Base-by-base conservation (phyloP, 2,113 vertebrate genomes). In the Zingel zingel region DNA sequence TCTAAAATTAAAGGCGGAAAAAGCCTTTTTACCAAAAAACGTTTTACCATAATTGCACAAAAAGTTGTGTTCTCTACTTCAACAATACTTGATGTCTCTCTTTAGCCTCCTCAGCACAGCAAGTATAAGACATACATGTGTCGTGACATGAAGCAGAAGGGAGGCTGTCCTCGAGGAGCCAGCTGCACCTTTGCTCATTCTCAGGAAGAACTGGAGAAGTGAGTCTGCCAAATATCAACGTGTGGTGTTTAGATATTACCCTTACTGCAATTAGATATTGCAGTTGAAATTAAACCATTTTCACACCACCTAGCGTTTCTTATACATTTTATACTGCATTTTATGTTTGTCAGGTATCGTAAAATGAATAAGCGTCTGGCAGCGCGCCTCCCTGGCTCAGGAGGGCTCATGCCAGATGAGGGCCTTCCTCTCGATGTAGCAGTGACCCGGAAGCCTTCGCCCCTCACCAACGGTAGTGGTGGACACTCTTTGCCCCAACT, bases 61-160 rank as follows among this genome's bases (percentile, higher is more conserved):
- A 51, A 39, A 6, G 4, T 14, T 10, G 27, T 9, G 5, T 48
- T 36, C 4, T 15, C 5, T 30, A 3, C 47, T 33, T 59, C 2
- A 65, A 25, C 77, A 72, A 64, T 25, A 14, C 27, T 9, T 21
- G 0, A 6, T 1, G 61, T 27, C 85, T 86, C 27, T 88, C 53
- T 84, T 18, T 88, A 99, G 98, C 98, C 97, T 86, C 97, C 97
- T 70, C 98, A 99, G 93, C 98, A 99, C 93, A 99, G 98, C 96
- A 99, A 99, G 87, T 99, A 99, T 84, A 99, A 99, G 94, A 99
- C 98, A 0, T 99, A 99, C 85, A 99, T 99, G 98, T 99, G 98
- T 89, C 95, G 98, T 62, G 98, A 99, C 92, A 99, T 99, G 98
- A 99, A 99, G 88, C 98, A 99, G 92, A 97, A 98, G 90, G 98